Evolutionary conservation across 2,113 vertebrate species (phyloP), one percentile per base, ranked within the genome.

Genomic region (Sialia sialis): DNA sequence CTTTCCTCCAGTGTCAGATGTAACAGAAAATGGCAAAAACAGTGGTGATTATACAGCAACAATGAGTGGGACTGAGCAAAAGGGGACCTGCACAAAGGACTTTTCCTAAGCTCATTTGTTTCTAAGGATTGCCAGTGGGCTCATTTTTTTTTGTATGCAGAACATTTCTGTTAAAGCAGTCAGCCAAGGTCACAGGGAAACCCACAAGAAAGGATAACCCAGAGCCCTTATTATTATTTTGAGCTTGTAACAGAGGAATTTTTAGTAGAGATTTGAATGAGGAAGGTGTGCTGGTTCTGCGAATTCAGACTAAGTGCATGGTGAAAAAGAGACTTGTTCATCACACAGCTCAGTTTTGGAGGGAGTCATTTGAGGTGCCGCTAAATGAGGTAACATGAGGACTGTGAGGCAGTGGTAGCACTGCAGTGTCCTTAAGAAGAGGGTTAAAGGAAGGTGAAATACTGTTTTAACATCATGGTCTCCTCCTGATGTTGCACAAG

Each of bases 371-470:
- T 13, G 75, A 93, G 88, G 63, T 70, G 83, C 90, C 89, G 72
- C 89, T 94, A 70, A 94, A 70, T 36, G 79, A 94, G 89, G 78
- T 74, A 86, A 46, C 2, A 1, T 44, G 79, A 73, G 89, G 20
- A 7, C 83, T 48, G 60, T 30, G 58, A 63, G 82, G 82, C 74
- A 43, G 52, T 16, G 10, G 43, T 10, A 78, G 83, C 72, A n/a
- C 95, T 77, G 94, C 94, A 89, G 92, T 89, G 94, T 93, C 94
- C 90, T 95, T 84, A 90, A 81, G 91, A 90, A 74, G n/a, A 10
- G 25, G 81, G 90, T 88, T 84, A 89, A 77, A 81, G 83, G 90
- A 96, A 97, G 90, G 95, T 96, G 92, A 94, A 94, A 63, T 39
- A 2, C 80, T n/a, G 21, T 44, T 77, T 69, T 92, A 74, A 56